A percentile compares a stretch with the other conserved stretches of the same genome.
Evolutionary conservation across 1,140 invertebrate species (phyloP).

Genomic region (Berghia stephanieae): DNA sequence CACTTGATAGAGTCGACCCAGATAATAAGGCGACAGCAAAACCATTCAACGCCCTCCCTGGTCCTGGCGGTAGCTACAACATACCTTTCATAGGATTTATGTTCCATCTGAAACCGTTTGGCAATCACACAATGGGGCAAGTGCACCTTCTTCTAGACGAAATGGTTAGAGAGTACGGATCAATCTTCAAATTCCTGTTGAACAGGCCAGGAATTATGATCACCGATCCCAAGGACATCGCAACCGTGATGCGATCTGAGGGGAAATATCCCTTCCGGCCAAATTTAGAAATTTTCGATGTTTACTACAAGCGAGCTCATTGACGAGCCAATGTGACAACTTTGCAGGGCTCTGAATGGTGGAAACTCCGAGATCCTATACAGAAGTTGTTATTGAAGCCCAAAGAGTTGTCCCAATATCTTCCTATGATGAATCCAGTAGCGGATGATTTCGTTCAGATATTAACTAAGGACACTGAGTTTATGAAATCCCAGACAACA

Average conservation of each 20-base stretch:
- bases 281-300: background rate
- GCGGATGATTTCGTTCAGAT: slow-evolving; percentile 10
- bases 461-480: background rate
- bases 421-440: background rate
- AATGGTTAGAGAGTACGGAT: slow-evolving; percentile 11
- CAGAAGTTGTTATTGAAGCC: background rate
- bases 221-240: slow-evolving; percentile 8
- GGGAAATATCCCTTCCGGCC: background rate
- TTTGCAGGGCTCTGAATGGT: background rate
- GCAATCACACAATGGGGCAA: background rate
- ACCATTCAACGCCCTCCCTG: slow-evolving; percentile 8
- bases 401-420: background rate
- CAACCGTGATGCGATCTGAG: slow-evolving; percentile 9
- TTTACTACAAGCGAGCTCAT: background rate
- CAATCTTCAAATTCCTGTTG: background rate
- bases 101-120: slow-evolving; percentile 10
- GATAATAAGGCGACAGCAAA: background rate
- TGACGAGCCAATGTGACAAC: too few relatives aligned
- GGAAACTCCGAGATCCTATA: background rate
- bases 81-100: slow-evolving; percentile 2
- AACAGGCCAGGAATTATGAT: background rate
- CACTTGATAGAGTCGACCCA: too few relatives aligned
- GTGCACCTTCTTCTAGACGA: background rate
- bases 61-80: background rate
- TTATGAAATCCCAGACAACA: background rate